Evolutionary conservation across 1,140 invertebrate genomes (phyloP), one percentile per base, ranked within the genome.

Genomic region (Achatina immaculata): DNA sequence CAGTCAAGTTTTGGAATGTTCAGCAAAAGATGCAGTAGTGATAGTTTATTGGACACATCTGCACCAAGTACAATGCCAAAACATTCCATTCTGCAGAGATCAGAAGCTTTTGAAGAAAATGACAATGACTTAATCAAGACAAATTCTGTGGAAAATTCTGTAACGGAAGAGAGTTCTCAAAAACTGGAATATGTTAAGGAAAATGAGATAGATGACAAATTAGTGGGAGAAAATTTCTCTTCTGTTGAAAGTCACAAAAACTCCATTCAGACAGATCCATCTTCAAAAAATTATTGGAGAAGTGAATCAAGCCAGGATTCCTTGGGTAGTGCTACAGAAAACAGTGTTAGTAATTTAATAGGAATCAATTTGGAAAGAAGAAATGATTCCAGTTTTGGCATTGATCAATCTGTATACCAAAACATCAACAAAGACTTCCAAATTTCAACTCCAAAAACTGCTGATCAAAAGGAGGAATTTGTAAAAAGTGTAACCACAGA

Each of bases 1-100:
- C 43, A 43, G 36, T 76, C 34, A 6, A 28, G 58, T 62, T 16
- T 31, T 31, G 58, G 58, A 48, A 76, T 58, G 34, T 42, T 71
- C 21, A 45, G 45, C 82, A 69, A 51, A 51, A 78, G 65, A 34
- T 38, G 66, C 75, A 31, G 58, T 34, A 62, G 31, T 62, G 48
- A 55, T 24, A 62, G 28, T 28, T 2, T 62, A 19, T 19, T 16
- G 16, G 58, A 34, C 21, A 62, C 58, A 62, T 9, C 58, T 62
- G 9, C 16, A 28, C 28, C 58, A 2, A 62, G 16, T 34, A 62
- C 16, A 62, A 9, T 4, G 6, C 9, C 28, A 34, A 9, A 2
- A 31, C n/a, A 31, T 28, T 62, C 58, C 28, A 34, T 31, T 31
- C n/a, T 62, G 2, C 58, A 62, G 58, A 62, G 4, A 16, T 31